Evolutionary conservation across 2,888 invertebrate species (phyloP), one percentile per base, ranked within the genome.

Genomic region (Acrobeloides nanus): DNA sequence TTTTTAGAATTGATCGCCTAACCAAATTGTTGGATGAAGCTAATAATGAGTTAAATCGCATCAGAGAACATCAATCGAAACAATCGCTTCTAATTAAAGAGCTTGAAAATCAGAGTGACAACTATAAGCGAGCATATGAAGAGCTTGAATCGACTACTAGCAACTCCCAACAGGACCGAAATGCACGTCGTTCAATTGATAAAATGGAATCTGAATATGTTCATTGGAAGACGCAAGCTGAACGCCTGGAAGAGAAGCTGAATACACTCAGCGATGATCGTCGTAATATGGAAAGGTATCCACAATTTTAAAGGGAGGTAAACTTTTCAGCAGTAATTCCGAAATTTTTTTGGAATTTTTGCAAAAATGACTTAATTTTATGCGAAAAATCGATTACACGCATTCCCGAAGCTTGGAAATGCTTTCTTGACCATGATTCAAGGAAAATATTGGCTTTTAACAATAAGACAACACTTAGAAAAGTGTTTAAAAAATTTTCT

Each of bases 61-160:
- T 55, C 17, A 35, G 46, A 4, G 38, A 57, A 4, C 31, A 52
- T 23, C 35, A 56, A 6, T 18, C 32, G 26, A 56, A 55, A 23
- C 29, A 38, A 10, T 18, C 39, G n/a, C 18, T 45, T 3, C 17
- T 57, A 18, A 37, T 55, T 17, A 35, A 53, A 8, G 31, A 59
- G 51, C 33, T 60, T n/a, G 57, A 58, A 25, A 38, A 45, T 15
- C 52, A 61, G 37, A 41, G 60, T 0, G 55, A 59, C 21, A 32
- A 51, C n/a, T 59, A 55, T 38, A 48, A 49, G 24, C 26, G 35
- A 10, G 34, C 51, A n/a, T 43, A 42, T 24, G 55, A 56, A 25
- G 55, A 57, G n/a, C 5, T 18, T 10, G 17, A 27, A 8, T 5
- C 25, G 21, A 12, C 29, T 31, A 34, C 52, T 2, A 49, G 21